Conservation (phyloP, 2,797 vertebrate species). For the Anableps anableps region DNA sequence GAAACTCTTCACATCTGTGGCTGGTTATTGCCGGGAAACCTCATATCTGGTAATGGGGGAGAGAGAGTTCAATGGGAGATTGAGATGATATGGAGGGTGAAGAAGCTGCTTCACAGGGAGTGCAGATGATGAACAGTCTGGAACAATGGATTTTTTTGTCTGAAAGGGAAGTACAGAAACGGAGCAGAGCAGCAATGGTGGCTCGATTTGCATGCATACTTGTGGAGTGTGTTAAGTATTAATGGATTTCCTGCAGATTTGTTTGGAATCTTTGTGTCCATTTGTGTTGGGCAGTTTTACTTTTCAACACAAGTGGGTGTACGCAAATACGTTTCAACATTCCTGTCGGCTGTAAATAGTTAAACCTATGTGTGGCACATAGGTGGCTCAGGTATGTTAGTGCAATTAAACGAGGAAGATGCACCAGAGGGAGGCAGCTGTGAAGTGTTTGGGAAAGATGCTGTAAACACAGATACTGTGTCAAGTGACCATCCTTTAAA, state of each 20-base stretch:
- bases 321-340: conserved; percentile 24
- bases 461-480: conserved; percentile 81
- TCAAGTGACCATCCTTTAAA: conserved; percentile 76
- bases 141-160: conserved; percentile 35
- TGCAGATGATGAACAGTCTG: conserved; percentile 30
- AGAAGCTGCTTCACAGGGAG: conserved; percentile 33
- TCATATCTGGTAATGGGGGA: conserved; percentile 55
- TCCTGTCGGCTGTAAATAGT: conserved; percentile 71
- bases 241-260: conserved; percentile 75
- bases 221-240: conserved; percentile 57
- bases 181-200: conserved; percentile 2
- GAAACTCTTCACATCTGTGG: conserved; percentile 66
- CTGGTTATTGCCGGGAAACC: conserved; percentile 66
- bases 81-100: conserved; percentile 58
- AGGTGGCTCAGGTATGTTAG: conserved; percentile 46
- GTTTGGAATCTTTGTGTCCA: conserved; percentile 48
- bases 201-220: conserved; percentile 39
- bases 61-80: conserved; percentile 61
- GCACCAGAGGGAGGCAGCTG: conserved; percentile 23
- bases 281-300: conserved; percentile 22
- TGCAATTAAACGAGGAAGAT: conserved; percentile 43
- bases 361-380: conserved; percentile 46
- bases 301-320: conserved; percentile 6
- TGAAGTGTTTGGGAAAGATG: conserved; percentile 47
- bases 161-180: conserved; percentile 19